A percentile compares a stretch with the other conserved stretches of the same genome.
Evolutionary conservation across 2,797 vertebrate genomes (phyloP).

Genomic region (Pantherophis alleghaniensis): DNA sequence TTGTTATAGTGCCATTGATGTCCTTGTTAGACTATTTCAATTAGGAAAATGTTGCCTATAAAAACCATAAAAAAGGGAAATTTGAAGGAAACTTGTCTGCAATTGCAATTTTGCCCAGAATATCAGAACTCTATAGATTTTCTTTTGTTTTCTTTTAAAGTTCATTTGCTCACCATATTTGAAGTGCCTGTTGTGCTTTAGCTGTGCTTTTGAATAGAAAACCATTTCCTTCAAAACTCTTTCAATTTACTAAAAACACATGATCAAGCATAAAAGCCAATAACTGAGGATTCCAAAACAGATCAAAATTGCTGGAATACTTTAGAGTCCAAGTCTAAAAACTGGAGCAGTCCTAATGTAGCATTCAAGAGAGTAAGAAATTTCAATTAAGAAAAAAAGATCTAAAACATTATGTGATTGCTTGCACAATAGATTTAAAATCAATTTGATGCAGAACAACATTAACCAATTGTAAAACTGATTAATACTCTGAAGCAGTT

Average conservation of each 20-base stretch:
- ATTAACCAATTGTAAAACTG: slow-evolving; percentile 7
- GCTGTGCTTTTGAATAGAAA: slow-evolving; percentile 59
- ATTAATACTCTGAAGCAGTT: rapidly evolving
- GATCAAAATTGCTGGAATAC: neutral
- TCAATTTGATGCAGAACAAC: rapidly evolving
- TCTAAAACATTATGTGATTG: slow-evolving; percentile 15
- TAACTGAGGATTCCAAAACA: rapidly evolving
- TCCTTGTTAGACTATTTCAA: neutral
- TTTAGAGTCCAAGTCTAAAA: neutral
- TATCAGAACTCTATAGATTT: slow-evolving; percentile 49
- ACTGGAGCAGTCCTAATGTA: neutral
- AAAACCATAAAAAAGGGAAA: slow-evolving; percentile 39
- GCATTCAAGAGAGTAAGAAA: slow-evolving; percentile 12
- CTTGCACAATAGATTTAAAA: neutral
- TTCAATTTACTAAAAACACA: neutral
- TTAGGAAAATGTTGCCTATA: slow-evolving; percentile 32
- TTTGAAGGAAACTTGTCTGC: slow-evolving; percentile 38
- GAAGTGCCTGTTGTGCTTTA: slow-evolving; percentile 71
- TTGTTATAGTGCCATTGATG: neutral
- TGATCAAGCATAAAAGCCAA: slow-evolving; percentile 7
- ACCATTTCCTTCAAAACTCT: neutral
- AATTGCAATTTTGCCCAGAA: slow-evolving; percentile 45
- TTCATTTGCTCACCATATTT: slow-evolving; percentile 65
- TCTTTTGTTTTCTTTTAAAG: slow-evolving; percentile 46
- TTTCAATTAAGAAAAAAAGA: slow-evolving; percentile 19